phyloP scores from a whole-genome alignment of 1,140 invertebrate species.

The Mya arenaria region DNA sequence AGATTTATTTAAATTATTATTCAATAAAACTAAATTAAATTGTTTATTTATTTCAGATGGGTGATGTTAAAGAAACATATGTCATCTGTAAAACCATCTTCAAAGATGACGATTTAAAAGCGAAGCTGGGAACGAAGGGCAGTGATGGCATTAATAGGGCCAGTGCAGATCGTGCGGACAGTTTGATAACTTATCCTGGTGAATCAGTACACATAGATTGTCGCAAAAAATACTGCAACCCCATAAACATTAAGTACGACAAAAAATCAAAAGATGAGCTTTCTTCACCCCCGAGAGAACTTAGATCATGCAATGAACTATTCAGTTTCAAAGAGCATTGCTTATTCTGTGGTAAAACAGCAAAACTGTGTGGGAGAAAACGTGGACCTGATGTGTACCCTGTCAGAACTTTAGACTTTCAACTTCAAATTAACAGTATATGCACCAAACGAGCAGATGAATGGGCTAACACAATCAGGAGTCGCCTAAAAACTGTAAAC shows the following conservation, averaged over 20 bases:
- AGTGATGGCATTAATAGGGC: too few species aligned
- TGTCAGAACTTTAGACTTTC: constrained; percentile 38
- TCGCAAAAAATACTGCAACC: background rate
- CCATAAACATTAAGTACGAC: background rate
- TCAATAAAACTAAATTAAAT: too few species aligned
- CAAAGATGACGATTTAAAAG: too few species aligned
- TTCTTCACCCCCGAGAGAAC: background rate
- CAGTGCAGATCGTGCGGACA: too few species aligned
- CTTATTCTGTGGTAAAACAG: constrained; percentile 16
- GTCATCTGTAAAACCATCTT: too few species aligned
- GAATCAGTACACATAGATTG: background rate
- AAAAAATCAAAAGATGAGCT: background rate
- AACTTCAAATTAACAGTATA: background rate
- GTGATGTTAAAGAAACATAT: too few species aligned
- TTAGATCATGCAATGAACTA: background rate
- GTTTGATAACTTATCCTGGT: too few species aligned
- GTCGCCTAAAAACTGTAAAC: constrained; percentile 8
- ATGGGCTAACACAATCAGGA: constrained; percentile 15
- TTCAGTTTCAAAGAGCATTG: constrained; percentile 16
- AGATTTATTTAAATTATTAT: too few species aligned
- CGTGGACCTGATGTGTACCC: constrained; percentile 22
- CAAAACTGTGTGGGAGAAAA: background rate
- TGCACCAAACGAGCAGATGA: constrained; percentile 32
- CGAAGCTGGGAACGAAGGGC: too few species aligned
- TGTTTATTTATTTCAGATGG: too few species aligned